These are phyloP conservation scores for Octodonta nipae DNA, from an alignment of 2,888 invertebrate species.

Conservation along the genomic window DNA sequence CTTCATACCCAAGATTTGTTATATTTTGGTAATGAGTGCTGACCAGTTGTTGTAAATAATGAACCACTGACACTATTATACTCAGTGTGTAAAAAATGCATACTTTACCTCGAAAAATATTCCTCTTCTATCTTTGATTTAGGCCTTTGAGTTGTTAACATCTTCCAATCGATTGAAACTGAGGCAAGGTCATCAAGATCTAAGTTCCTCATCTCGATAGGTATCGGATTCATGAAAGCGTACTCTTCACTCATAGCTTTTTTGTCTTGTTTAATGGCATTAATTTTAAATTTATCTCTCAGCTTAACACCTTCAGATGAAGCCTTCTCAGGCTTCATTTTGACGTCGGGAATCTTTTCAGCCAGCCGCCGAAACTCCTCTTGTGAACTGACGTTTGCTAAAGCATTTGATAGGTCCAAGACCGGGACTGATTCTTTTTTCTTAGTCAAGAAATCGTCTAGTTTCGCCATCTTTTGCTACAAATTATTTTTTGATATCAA, in stretches of 20 bases:
- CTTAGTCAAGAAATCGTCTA: conserved; percentile 69
- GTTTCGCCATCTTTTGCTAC: conserved; percentile 42
- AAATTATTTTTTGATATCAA: too few species aligned
- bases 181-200: conserved; percentile 65
- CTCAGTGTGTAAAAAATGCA: too few species aligned
- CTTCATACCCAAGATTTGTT: too few species aligned
- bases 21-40: too few species aligned
- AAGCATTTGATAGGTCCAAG: conserved; percentile 68
- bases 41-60: too few species aligned
- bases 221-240: conserved; percentile 63
- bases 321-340: conserved; percentile 76
- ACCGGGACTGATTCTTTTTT: conserved; percentile 76
- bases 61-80: too few species aligned
- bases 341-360: conserved; percentile 81
- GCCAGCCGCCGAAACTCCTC: conserved; percentile 72
- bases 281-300: conserved; percentile 61
- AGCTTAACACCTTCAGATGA: conserved; percentile 64
- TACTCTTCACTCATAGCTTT: conserved; percentile 50
- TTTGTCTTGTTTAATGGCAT: conserved; percentile 58
- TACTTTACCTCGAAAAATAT: conserved; percentile 65
- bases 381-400: conserved; percentile 51
- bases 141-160: conserved; percentile 78
- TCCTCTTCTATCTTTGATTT: conserved; percentile 75
- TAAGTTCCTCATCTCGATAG: conserved; percentile 64
- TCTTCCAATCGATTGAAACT: conserved; percentile 83